Conservation (phyloP, 2,113 vertebrate genomes). For the Bagarius yarrelli region DNA sequence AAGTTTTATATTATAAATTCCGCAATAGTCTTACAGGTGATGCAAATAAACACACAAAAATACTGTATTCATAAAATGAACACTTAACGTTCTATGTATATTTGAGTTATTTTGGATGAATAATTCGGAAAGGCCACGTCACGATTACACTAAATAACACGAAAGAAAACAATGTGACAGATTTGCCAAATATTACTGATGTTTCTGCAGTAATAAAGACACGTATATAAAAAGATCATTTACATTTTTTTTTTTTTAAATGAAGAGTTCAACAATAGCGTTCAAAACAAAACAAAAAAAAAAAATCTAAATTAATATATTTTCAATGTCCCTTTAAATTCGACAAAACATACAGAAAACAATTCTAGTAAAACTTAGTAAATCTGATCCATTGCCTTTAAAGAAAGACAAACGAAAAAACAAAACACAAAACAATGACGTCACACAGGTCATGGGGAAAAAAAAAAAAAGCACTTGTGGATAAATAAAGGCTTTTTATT, state of each 20-base stretch:
- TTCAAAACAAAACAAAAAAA: no score
- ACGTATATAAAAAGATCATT: neutral
- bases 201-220: neutral
- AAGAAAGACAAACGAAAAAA: neutral
- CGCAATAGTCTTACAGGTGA: slow-evolving; percentile 50
- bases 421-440: neutral
- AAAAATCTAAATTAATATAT: neutral
- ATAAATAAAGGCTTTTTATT: slow-evolving; percentile 36
- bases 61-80: slow-evolving; percentile 57
- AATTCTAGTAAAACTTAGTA: slow-evolving; percentile 4
- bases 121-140: no score
- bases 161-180: neutral
- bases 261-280: neutral
- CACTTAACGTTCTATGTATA: no score
- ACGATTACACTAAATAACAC: no score
- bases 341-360: neutral
- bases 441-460: neutral
- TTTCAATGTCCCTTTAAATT: neutral
- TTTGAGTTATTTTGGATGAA: no score
- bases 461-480: slow-evolving; percentile 39
- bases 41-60: slow-evolving; percentile 45
- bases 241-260: no score
- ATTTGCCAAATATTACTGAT: slow-evolving; percentile 8
- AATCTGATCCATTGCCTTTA: neutral
- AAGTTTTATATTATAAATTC: slow-evolving; percentile 52